A percentile compares a stretch with the other conserved stretches of the same genome.
Evolutionary conservation across 2,888 invertebrate genomes (phyloP).

Genomic region (Isoperla grammatica): DNA sequence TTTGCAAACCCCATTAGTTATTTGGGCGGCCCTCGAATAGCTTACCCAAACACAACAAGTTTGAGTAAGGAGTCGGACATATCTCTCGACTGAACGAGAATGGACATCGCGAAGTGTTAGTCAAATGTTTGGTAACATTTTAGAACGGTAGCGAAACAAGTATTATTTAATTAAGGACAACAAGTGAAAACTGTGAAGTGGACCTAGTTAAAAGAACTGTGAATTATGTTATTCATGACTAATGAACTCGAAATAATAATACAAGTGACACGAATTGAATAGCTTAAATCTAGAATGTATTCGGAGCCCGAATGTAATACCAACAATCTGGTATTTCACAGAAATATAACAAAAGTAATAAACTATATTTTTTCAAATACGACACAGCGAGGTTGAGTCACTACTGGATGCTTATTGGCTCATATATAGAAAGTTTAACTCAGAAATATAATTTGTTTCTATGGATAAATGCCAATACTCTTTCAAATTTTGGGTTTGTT

Average conservation of each 20-base stretch:
- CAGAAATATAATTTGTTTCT: too few relatives aligned
- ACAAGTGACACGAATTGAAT: neutral
- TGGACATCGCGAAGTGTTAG: neutral
- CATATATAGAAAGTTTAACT: too few relatives aligned
- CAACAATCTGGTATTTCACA: too few relatives aligned
- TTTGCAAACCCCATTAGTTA: slow-evolving; percentile 65
- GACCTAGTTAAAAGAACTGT: neutral
- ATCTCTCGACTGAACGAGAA: slow-evolving; percentile 53
- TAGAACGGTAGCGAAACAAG: neutral
- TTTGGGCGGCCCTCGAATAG: slow-evolving; percentile 57
- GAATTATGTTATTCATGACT: neutral
- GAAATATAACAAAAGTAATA: too few relatives aligned
- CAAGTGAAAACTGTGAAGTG: too few relatives aligned
- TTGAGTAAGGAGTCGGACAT: slow-evolving; percentile 62
- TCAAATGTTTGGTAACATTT: neutral
- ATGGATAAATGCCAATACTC: too few relatives aligned
- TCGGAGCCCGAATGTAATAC: too few relatives aligned
- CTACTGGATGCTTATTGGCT: too few relatives aligned
- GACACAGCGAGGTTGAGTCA: too few relatives aligned
- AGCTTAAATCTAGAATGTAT: too few relatives aligned
- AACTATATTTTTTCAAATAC: too few relatives aligned
- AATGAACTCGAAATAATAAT: neutral
- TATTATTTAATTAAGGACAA: neutral
- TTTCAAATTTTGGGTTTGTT: too few relatives aligned
- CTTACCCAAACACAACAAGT: slow-evolving; percentile 44